Evolutionary conservation across 2,888 invertebrate species (phyloP), one percentile per base, ranked within the genome.

Genomic region (Sarcophaga caerulescens): DNA sequence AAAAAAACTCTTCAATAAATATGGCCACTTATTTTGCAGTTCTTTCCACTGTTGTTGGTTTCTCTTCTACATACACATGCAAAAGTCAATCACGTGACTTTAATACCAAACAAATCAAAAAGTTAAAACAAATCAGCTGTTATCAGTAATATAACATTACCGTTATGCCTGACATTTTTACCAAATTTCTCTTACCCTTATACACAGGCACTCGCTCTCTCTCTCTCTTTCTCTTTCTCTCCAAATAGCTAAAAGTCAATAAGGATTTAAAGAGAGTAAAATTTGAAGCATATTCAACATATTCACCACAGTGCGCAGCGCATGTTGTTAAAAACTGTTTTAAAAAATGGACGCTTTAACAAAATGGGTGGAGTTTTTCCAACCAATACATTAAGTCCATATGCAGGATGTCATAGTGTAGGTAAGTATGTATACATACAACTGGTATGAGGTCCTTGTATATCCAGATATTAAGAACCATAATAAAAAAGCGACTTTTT

Each of bases 401-500:
- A 4, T 19, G 25, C 19, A 12, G 25, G 12, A 62, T 69, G 17
- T 47, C 23, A 19, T 62, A 35, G 71, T 80, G 10, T 79, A 65
- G 21, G 81, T 85, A 65, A 76, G 52, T 65, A 14, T 59, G 1
- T 74, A 45, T 17, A 79, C 44, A 69, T 73, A 62, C 69, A 75
- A 69, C 84, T 81, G 81, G 73, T 65, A 76, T 76, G 87, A 85
- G 88, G 17, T 88, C 87, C 88, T 89, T 84, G 84, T 86, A 84
- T 78, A 66, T 81, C 81, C 78, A 86, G 88, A 85, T 88, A 90
- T 89, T 89, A 90, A 89, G 88, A 85, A 89, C 89, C 88, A 85
- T 85, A 87, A 84, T 86, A 92, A 92, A 91, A 92, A 92, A 92
- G 89, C 91, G 92, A 92, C 91, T 92, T 92, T 91, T 91, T 92